These are phyloP conservation scores for Eupithecia abbreviata DNA, from an alignment of 2,888 invertebrate species.

Conservation along the genomic window DNA sequence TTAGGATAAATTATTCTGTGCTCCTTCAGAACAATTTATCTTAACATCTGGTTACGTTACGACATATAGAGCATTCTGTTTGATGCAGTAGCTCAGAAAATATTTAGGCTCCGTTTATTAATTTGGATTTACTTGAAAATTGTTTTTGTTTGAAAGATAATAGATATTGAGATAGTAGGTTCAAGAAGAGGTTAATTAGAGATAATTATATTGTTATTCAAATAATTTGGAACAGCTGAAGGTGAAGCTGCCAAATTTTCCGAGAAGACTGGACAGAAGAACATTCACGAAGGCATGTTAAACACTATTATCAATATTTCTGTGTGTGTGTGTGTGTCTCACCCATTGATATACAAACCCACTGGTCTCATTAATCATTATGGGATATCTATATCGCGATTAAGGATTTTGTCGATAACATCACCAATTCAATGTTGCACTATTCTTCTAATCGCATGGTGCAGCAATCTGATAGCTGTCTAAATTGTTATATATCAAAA, in stretches of 20 bases:
- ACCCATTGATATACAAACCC: neutral
- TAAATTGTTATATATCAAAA: neutral
- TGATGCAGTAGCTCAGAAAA: neutral
- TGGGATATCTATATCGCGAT: neutral
- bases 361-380: neutral
- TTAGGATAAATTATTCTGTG: neutral
- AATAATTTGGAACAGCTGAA: constrained; percentile 62
- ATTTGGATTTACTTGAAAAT: neutral
- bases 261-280: constrained; percentile 51
- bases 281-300: constrained; percentile 65
- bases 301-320: constrained; percentile 26
- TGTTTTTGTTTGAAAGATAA: neutral
- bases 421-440: constrained; percentile 44
- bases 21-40: neutral
- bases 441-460: constrained; percentile 45
- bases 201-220: neutral
- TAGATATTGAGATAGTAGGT: neutral
- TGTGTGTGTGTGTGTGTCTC: constrained; percentile 42
- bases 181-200: neutral
- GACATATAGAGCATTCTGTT: neutral
- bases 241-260: constrained; percentile 56
- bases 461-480: neutral
- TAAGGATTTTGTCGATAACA: constrained; percentile 35
- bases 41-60: neutral
- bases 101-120: neutral